Base-by-base conservation (phyloP, 2,113 vertebrate genomes). In the Scomber colias region DNA sequence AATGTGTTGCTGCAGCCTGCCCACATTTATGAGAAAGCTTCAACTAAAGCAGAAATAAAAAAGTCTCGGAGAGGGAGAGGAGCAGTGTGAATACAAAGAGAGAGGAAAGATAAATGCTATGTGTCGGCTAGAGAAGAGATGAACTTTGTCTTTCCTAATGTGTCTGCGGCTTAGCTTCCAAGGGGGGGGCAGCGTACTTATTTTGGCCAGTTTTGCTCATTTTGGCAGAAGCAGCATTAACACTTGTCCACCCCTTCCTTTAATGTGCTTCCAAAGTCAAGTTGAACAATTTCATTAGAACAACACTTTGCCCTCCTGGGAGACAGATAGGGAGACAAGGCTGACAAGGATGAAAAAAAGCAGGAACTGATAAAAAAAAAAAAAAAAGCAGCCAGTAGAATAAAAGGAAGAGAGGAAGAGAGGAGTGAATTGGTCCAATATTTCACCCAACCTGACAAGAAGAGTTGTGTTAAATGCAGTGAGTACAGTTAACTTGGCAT, bases 221-320 rank as follows among this genome's bases (percentile, higher is more conserved):
- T 74, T 92, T 90, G 87, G 82, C 86, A 79, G 60, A 72, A 21
- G 30, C 61, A 30, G 44, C 44, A 17, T 67, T 84, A 81, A 88
- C 86, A 71, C 76, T 87, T 87, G 79, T 90, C 86, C 85, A 65
- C 27, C 51, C 50, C 21, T 60, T 66, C 74, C 87, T 93, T 89
- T 92, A 59, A 93, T 88, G 79, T 89, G 51, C 85, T 81, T 93
- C 93, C 92, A 92, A 90, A 91, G 90, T 90, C 83, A 89, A 87
- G 87, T 85, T 75, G 71, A 85, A 92, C 84, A 83, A 85, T 90
- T 93, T 90, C 78, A 92, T 92, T 88, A 92, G 78, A 85, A n/a
- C 63, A 50, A 73, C 74, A 45, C 78, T 81, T 77, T 77, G 75
- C 71, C 82, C 81, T 88, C 82, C 27, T 45, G 83, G 81, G 89